phyloP scores from a whole-genome alignment of 2,113 vertebrate species.

The Macquaria ambigua region DNA sequence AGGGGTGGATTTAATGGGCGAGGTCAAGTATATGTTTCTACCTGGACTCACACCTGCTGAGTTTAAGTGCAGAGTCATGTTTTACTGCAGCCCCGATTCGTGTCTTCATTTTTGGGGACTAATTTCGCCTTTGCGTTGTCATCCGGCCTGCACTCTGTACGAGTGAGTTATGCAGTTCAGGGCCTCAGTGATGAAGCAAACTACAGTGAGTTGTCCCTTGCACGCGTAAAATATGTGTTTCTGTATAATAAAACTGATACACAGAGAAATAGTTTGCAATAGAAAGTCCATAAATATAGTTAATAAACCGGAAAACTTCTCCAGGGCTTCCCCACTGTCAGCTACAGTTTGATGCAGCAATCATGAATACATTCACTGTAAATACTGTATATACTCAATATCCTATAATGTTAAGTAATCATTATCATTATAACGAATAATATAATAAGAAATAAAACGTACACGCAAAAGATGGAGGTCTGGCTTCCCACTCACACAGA shows the following conservation, averaged over 20 bases:
- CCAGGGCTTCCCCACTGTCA: too few species aligned
- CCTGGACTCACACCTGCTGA: constrained; percentile 20
- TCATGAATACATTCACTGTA: neutral
- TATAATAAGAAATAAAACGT: constrained; percentile 2
- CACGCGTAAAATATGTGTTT: neutral
- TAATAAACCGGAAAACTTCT: neutral
- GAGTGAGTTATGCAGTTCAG: neutral
- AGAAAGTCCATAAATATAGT: neutral
- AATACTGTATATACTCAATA: neutral
- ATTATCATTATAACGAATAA: neutral
- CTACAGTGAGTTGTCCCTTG: neutral
- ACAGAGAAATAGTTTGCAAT: too few species aligned
- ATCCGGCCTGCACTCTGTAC: constrained; percentile 1
- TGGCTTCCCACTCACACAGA: constrained; percentile 48
- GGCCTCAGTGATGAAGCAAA: neutral
- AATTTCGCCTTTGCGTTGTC: constrained; percentile 19
- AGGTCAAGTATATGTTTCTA: neutral
- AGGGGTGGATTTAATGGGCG: neutral
- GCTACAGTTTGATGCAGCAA: neutral
- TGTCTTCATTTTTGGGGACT: neutral
- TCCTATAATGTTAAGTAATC: constrained; percentile 3
- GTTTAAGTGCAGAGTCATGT: constrained; percentile 1
- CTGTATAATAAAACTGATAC: too few species aligned
- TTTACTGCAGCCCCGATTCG: neutral
- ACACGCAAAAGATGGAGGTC: constrained; percentile 24